These are phyloP conservation scores for Chanos chanos DNA, from an alignment of 2,797 vertebrate genomes.

Conservation along the genomic window DNA sequence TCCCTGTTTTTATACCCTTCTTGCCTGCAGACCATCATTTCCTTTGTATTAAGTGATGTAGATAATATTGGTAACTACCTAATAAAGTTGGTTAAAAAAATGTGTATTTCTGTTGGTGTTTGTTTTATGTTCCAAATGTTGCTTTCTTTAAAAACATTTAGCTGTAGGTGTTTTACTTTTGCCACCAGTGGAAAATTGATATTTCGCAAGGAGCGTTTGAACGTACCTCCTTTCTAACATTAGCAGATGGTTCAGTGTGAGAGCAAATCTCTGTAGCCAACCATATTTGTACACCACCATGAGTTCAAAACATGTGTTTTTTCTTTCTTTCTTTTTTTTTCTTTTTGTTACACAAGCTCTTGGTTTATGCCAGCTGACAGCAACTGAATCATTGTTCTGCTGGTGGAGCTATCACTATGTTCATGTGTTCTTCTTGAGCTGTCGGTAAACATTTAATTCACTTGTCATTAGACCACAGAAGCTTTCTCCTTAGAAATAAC, in stretches of 20 bases:
- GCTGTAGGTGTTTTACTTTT: background rate
- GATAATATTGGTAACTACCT: slow-evolving; percentile 82
- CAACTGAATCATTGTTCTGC: slow-evolving; percentile 6
- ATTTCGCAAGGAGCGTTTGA: too few relatives aligned
- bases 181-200: too few relatives aligned
- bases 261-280: too few relatives aligned
- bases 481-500: slow-evolving; percentile 44
- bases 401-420: slow-evolving; percentile 19
- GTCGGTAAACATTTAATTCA: slow-evolving; percentile 14
- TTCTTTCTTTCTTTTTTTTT: too few relatives aligned
- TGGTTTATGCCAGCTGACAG: background rate
- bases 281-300: too few relatives aligned
- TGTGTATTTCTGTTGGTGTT: too few relatives aligned
- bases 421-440: slow-evolving; percentile 15
- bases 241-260: too few relatives aligned
- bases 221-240: too few relatives aligned
- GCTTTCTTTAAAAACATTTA: background rate
- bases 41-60: slow-evolving; percentile 81
- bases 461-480: slow-evolving; percentile 28
- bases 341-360: too few relatives aligned
- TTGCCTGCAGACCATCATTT: slow-evolving; percentile 78
- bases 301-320: background rate
- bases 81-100: slow-evolving; percentile 86
- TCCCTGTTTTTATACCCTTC: slow-evolving; percentile 46
- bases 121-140: too few relatives aligned